Base-by-base conservation (phyloP, 2,888 invertebrate species). In the Cacoxenus indagator region DNA sequence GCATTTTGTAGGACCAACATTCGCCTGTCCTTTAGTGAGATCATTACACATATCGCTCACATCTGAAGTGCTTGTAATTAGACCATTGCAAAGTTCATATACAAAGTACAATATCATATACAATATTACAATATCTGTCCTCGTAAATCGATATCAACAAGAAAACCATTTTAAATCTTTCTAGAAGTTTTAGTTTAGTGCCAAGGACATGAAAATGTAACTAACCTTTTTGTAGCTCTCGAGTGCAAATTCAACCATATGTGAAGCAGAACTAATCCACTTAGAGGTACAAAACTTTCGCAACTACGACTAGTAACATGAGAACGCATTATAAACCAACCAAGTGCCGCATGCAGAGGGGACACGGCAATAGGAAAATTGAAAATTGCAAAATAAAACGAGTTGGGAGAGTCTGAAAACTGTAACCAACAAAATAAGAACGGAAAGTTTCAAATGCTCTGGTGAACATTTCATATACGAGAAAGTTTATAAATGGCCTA, bases 211-310 rank as follows among this genome's bases (percentile, higher is more conserved):
- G 17, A 51, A 8, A 48, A 17, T 48, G n/a, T 17, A 17, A 9
- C 22, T 19, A 9, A 22, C 22, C 9, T 51, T 51, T 4, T 22
- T 51, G 3, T 51, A 4, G 19, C 19, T n/a, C 37, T 17, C 29
- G 37, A 17, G 31, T 22, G 37, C 19, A 51, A 19, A 51, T 22
- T n/a, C 59, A 22, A 17, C 31, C 59, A 59, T 37, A 59, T 59
- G 31, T 59, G 59, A 59, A 59, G 59, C 31, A 59, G 59, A 59
- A 59, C 59, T 59, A 59, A 59, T 59, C 31, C 37, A 59, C 19
- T 59, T 31, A 19, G 11, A 11, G 57, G 57, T n/a, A 57, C 8
- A 17, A 59, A 55, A 59, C 59, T 59, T 59, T 59, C 26, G 8
- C 11, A 22, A 26, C 8, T 9, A n/a, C n/a, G n/a, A n/a, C n/a